Conservation (phyloP, 2,113 vertebrate genomes). For the Solenodon paradoxus region DNA sequence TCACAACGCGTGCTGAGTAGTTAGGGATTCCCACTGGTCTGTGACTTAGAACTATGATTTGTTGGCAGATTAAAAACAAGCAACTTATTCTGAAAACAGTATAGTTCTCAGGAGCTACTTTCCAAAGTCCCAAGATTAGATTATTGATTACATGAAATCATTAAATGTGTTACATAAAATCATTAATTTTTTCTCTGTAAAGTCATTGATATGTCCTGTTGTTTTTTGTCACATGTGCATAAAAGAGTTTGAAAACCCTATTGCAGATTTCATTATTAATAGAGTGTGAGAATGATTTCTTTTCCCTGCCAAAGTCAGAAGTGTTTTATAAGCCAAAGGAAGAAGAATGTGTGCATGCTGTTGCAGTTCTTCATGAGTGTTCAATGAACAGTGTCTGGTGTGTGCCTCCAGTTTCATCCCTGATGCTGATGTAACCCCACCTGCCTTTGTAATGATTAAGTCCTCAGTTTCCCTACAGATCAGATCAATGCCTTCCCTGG, state of each 20-base stretch:
- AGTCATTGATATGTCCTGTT: too few relatives aligned
- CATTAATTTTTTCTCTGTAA: too few relatives aligned
- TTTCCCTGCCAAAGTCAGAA: not conserved
- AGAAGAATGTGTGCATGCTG: not conserved
- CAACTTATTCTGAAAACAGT: not conserved
- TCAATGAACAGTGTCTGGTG: not conserved
- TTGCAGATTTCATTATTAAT: too few relatives aligned
- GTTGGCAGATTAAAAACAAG: not conserved
- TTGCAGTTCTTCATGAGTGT: not conserved
- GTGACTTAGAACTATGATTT: not conserved
- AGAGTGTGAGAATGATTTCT: not conserved
- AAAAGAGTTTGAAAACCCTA: too few relatives aligned
- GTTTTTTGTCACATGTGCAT: too few relatives aligned
- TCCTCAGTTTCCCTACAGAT: too few relatives aligned
- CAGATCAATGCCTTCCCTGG: too few relatives aligned
- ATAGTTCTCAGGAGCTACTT: not conserved
- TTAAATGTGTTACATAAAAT: not conserved
- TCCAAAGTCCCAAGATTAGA: not conserved
- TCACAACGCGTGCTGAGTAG: fast-evolving
- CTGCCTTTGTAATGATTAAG: too few relatives aligned
- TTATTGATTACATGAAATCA: not conserved
- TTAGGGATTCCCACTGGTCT: too few relatives aligned
- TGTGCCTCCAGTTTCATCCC: not conserved
- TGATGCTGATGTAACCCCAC: too few relatives aligned
- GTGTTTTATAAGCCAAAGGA: not conserved